Base-by-base conservation (phyloP, 2,797 vertebrate genomes). In the Alauda arvensis region DNA sequence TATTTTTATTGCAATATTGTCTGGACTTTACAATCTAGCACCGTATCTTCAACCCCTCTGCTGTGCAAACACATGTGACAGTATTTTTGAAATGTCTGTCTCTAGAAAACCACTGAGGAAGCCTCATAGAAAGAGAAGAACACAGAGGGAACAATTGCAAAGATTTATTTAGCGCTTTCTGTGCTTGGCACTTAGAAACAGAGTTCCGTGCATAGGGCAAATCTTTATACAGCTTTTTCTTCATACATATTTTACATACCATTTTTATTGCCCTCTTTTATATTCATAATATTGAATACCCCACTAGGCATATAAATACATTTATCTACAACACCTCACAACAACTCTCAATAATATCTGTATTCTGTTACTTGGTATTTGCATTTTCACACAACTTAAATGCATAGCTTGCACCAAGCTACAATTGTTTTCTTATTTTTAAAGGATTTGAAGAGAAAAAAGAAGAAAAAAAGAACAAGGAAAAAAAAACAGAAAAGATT, bases 171-270 rank as follows among this genome's bases (percentile, higher is more conserved):
- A 98, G 97, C 96, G 97, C 91, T 91, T 97, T 98, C 96, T 96
- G 98, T 99, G 98, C 98, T 99, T 98, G 98, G 98, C 98, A 98
- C 98, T 96, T 98, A 97, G 98, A 99, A 98, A 98, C 98, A 99
- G 97, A 98, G 97, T 98, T 98, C 95, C 95, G 95, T 96, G 96
- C 96, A 81, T 95, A 96, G 97, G 97, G 96, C 96, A 97, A 97
- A 97, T 95, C 97, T 97, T 97, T 96, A 96, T 98, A 97, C 96
- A 98, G 96, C 95, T 98, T 97, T 94, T 96, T 96, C 97, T 97
- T 97, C 97, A 97, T 97, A 97, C 97, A 96, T 98, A 97, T 97
- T 97, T 97, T 97, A 98, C 97, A 98, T 96, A 96, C 87, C 95
- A 94, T 96, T 97, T 95, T 96, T 96, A 97, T 97, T 97, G 96